Evolutionary conservation across 2,113 vertebrate species (phyloP).

Genomic region (Cyphomyrus plagiostoma): DNA sequence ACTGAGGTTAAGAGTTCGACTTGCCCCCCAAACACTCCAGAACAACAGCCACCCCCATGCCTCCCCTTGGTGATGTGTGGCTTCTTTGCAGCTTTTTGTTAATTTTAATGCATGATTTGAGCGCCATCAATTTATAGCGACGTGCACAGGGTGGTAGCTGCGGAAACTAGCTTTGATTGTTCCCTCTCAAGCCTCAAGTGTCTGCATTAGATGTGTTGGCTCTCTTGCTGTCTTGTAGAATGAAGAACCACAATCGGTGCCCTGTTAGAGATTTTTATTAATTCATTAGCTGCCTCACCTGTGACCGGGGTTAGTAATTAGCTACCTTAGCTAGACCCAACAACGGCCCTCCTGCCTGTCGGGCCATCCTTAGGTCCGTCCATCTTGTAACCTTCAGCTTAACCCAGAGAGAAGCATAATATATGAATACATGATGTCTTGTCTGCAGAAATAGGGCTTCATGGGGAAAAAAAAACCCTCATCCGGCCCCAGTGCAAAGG

Average conservation of each 20-base stretch:
- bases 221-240: neutral
- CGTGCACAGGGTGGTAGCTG: neutral
- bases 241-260: neutral
- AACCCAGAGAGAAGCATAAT: slow-evolving; percentile 11
- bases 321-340: neutral
- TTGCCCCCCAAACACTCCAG: slow-evolving; percentile 30
- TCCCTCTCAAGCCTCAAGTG: neutral
- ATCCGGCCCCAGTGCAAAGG: slow-evolving; percentile 29
- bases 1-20: slow-evolving; percentile 29
- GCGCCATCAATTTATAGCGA: neutral
- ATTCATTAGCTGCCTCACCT: neutral
- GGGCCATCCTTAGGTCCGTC: neutral
- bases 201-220: slow-evolving; percentile 1
- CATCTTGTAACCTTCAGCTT: slow-evolving; percentile 22
- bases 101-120: slow-evolving; percentile 1
- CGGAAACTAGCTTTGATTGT: neutral
- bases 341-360: neutral
- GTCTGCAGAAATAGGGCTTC: slow-evolving; percentile 29
- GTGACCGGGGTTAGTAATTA: neutral
- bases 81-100: slow-evolving; percentile 26
- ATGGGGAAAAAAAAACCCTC: slow-evolving; percentile 20
- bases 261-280: neutral
- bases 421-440: slow-evolving; percentile 33
- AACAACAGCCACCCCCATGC: slow-evolving; percentile 1
- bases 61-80: slow-evolving; percentile 29